phyloP scores from a whole-genome alignment of 2,888 invertebrate species.

The Perizoma affinitatum region DNA sequence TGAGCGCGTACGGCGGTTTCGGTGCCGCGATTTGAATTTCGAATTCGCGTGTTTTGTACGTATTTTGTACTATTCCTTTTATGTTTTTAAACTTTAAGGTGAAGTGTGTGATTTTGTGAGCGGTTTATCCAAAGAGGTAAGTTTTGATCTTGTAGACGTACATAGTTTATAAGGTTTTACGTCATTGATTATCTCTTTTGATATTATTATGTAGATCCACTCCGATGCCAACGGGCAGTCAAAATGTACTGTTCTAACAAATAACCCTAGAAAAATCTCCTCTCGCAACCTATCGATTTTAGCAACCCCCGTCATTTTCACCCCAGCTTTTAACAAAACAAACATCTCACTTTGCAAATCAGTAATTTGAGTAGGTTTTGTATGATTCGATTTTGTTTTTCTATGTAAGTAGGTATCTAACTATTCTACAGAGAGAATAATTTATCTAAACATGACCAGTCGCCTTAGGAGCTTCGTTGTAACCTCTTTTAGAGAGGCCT shows the following conservation, averaged over 20 bases:
- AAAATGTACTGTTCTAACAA: not conserved
- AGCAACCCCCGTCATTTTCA: constrained; percentile 38
- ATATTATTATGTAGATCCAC: too few species aligned
- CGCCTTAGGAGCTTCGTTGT: too few species aligned
- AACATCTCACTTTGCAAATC: constrained; percentile 29
- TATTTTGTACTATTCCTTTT: constrained; percentile 16
- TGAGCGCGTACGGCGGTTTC: constrained; percentile 57
- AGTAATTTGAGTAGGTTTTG: constrained; percentile 3
- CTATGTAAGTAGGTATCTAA: too few species aligned
- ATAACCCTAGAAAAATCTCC: not conserved
- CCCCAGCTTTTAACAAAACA: constrained; percentile 41
- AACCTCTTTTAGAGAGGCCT: too few species aligned
- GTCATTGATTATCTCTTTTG: too few species aligned
- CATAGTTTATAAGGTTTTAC: too few species aligned
- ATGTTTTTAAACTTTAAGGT: not conserved
- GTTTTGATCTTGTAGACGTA: not conserved
- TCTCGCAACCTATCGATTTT: constrained; percentile 44
- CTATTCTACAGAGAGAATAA: too few species aligned
- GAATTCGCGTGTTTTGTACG: constrained; percentile 36
- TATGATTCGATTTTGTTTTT: too few species aligned
- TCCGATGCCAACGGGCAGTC: too few species aligned
- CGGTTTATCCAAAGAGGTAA: constrained; percentile 9
- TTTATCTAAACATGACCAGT: too few species aligned
- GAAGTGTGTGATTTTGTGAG: not conserved
- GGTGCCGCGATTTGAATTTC: constrained; percentile 29